Percentiles rank a stretch among this genome's conserved stretches.
Evolutionary conservation across 2,113 vertebrate species (phyloP).

Genomic region (Bubo blakistoni): DNA sequence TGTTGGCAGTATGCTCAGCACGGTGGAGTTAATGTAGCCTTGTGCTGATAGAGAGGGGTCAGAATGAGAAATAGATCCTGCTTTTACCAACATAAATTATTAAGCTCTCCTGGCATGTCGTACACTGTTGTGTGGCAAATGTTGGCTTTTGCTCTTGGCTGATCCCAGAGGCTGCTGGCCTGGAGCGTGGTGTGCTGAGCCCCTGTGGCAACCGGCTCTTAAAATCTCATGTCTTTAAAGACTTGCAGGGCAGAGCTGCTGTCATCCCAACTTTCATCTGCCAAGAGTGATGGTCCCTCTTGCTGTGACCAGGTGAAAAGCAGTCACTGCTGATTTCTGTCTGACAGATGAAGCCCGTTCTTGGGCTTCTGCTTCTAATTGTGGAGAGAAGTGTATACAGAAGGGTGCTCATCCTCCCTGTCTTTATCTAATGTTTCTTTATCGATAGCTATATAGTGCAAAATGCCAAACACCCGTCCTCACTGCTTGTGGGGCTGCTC

Average conservation of each 20-base stretch:
- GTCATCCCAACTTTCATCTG: not conserved
- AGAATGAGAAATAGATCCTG: not conserved
- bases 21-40: not conserved
- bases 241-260: not conserved
- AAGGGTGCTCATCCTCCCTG: not conserved
- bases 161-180: not conserved
- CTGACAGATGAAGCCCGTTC: not conserved
- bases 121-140: not conserved
- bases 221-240: not conserved
- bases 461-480: not conserved
- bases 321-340: not conserved
- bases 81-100: conserved; percentile 41
- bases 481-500: not conserved
- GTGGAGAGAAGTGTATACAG: not conserved
- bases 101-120: not conserved
- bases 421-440: not conserved
- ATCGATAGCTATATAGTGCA: not conserved
- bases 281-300: not conserved
- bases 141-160: not conserved
- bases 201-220: not conserved
- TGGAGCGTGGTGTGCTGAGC: not conserved
- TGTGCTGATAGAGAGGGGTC: not conserved
- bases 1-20: not conserved
- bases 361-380: not conserved
- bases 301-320: not conserved